phyloP scores from a whole-genome alignment of 2,797 vertebrate genomes.

The Helicolenus hilgendorfi region DNA sequence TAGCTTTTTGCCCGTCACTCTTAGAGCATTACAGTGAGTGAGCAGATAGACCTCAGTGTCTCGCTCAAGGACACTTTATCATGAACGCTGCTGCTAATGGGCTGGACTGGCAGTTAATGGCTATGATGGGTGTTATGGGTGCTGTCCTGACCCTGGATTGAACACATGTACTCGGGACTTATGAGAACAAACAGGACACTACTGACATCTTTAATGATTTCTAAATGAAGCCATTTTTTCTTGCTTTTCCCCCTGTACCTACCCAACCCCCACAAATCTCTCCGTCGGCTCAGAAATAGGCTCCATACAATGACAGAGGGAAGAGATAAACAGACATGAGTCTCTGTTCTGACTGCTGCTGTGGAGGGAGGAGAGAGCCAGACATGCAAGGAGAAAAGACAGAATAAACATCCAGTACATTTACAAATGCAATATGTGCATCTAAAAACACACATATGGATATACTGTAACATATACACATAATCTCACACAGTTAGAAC shows the following conservation, averaged over 20 bases:
- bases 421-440: constrained; percentile 5
- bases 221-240: constrained; percentile 42
- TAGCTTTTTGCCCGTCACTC: constrained; percentile 34
- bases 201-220: constrained; percentile 38
- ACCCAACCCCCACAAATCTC: constrained; percentile 60
- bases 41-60: constrained; percentile 25
- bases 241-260: constrained; percentile 5
- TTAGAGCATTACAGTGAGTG: constrained; percentile 22
- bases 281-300: constrained; percentile 42
- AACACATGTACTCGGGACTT: constrained; percentile 15
- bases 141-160: constrained; percentile 15
- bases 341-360: constrained; percentile 24
- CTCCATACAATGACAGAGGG: constrained; percentile 25
- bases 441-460: background rate
- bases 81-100: constrained; percentile 49
- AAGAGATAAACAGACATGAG: constrained; percentile 48
- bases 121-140: constrained; percentile 39
- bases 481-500: background rate
- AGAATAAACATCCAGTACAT: constrained; percentile 18
- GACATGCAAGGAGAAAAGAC: background rate
- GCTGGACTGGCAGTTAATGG: constrained; percentile 37
- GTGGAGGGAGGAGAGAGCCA: constrained; percentile 6
- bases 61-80: constrained; percentile 39
- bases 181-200: constrained; percentile 39
- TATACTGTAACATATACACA: background rate